Conservation (phyloP, 1,140 invertebrate genomes). For the Cydia strobilella region DNA sequence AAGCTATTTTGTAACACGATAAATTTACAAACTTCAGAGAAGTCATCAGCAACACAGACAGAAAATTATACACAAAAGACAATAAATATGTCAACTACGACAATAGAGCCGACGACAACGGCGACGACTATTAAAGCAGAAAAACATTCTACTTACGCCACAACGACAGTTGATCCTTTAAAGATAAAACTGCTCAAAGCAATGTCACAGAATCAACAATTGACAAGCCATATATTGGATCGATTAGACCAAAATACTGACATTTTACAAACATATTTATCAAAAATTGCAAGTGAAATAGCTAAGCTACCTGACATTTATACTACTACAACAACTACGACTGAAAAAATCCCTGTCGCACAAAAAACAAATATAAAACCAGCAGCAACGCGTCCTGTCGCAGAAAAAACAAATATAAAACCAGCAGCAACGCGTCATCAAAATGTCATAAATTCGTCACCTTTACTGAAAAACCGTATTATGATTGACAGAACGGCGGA, state of each 20-base stretch:
- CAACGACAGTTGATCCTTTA: slow-evolving; percentile 29
- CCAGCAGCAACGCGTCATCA: not conserved
- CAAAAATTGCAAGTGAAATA: slow-evolving; percentile 47
- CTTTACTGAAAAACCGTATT: not conserved
- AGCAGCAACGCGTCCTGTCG: not conserved
- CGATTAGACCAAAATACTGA: slow-evolving; percentile 58
- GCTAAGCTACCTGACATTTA: slow-evolving; percentile 6
- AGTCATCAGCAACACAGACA: not conserved
- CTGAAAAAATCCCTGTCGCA: not conserved
- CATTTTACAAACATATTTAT: slow-evolving; percentile 49
- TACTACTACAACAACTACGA: not conserved
- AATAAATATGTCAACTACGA: not conserved
- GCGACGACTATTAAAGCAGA: slow-evolving; percentile 3
- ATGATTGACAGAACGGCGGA: not conserved
- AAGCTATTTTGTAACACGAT: slow-evolving; percentile 1
- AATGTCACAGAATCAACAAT: slow-evolving; percentile 48
- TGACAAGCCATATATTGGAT: slow-evolving; percentile 53
- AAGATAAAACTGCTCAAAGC: slow-evolving; percentile 40
- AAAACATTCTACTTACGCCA: slow-evolving; percentile 21
- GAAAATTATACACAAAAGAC: not conserved
- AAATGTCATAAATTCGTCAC: not conserved
- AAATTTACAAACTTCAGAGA: not conserved
- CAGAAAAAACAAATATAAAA: not conserved
- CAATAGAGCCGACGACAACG: not conserved
- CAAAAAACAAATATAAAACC: not conserved